Base-by-base conservation (phyloP, 2,888 invertebrate genomes). In the Ormyrus pomaceus region DNA sequence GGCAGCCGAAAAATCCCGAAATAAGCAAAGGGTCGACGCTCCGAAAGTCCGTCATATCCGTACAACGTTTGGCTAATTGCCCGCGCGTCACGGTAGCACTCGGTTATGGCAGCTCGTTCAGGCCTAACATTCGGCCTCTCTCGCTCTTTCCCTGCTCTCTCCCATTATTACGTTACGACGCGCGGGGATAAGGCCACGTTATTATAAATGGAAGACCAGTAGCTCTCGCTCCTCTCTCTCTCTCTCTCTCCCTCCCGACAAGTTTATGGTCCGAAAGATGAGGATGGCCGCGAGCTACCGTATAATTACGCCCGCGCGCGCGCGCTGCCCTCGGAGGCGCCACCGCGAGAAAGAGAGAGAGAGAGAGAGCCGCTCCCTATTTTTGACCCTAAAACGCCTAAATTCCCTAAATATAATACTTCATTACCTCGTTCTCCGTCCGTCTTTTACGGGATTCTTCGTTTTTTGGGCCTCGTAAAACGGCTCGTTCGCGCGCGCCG, bases 201-300 rank as follows among this genome's bases (percentile, higher is more conserved):
- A 89, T 89, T 90, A 90, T 88, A 87, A 85, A 85, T 84, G 87
- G 86, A 90, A 90, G 88, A 90, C 90, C 89, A 84, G 90, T 90
- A 90, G 90, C 88, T 66, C 65, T 19, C 19, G 19, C 1, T 2
- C 2, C 19, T 19, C 19, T 19, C 19, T 19, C 19, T 46, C 65
- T 65, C 50, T 55, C 50, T 50, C 62, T 45, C 58, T 1, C 56
- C 46, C 74, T 85, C 34, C 34, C 86, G 87, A 87, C 87, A 87
- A 89, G 87, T 90, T 90, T 90, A 90, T 88, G 87, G 88, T 89
- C 86, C 82, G 85, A 85, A 84, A 84, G 85, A 84, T 83, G 86
- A 86, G 86, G 86, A 85, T 83, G 83, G 80, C 83, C 81, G 83
- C 74, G 86, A 87, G 89, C 90, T 90, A 90, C 90, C 88, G 88